Conservation (phyloP, 1,140 invertebrate genomes). For the Chlorops oryzae region DNA sequence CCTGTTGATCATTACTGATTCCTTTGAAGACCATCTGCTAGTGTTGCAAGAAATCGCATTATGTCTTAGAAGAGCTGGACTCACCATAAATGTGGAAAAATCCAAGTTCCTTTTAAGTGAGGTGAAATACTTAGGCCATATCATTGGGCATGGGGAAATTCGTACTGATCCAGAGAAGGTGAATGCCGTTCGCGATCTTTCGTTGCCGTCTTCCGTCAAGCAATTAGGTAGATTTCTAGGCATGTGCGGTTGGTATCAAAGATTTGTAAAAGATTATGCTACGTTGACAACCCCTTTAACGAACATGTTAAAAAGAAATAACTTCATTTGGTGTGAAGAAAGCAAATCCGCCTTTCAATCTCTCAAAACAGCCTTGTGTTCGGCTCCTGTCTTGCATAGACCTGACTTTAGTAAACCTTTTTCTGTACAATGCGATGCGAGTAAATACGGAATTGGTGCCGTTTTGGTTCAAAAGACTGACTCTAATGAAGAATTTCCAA, state of each 20-base stretch:
- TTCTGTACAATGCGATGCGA: slow-evolving; percentile 46
- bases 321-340: slow-evolving; percentile 4
- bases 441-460: slow-evolving; percentile 32
- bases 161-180: slow-evolving; percentile 24
- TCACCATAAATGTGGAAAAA: slow-evolving; percentile 50
- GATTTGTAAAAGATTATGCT: slow-evolving; percentile 17
- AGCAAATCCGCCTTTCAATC: not conserved
- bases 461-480: slow-evolving; percentile 33
- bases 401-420: no score
- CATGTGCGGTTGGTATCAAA: slow-evolving; percentile 16
- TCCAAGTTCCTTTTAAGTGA: slow-evolving; percentile 42
- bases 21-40: slow-evolving; percentile 43
- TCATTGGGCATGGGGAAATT: slow-evolving; percentile 16
- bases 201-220: slow-evolving; percentile 13
- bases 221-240: slow-evolving; percentile 18
- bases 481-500: slow-evolving; percentile 19
- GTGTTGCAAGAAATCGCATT: slow-evolving; percentile 39
- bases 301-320: slow-evolving; percentile 10
- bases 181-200: slow-evolving; percentile 17
- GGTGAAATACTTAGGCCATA: slow-evolving; percentile 18
- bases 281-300: slow-evolving; percentile 7
- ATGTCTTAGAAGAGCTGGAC: slow-evolving; percentile 33
- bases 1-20: slow-evolving; percentile 5
- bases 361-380: not conserved
- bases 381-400: slow-evolving; percentile 24